Evolutionary conservation across 37 sponge, comb jelly and placozoan species (phyloP).

Genomic region (Mnemiopsis leidyi): DNA sequence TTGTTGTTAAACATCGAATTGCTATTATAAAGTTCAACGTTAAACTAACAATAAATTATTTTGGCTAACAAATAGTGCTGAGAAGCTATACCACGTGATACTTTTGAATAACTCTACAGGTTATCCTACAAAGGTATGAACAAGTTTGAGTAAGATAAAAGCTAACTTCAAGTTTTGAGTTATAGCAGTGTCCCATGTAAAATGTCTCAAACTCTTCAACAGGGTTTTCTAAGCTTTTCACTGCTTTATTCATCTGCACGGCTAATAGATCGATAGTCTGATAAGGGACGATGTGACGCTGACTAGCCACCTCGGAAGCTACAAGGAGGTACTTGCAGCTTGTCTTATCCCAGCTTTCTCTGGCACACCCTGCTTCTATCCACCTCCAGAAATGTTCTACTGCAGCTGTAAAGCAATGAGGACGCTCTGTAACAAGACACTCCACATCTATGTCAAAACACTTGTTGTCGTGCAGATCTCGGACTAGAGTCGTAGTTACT

Average conservation of each 20-base stretch:
- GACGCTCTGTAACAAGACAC: neutral
- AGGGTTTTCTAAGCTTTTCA: neutral
- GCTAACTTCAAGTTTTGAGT: neutral
- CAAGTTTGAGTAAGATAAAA: neutral
- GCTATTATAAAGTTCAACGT: no score
- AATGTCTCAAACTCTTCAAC: neutral
- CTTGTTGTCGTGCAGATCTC: neutral
- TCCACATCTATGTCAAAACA: neutral
- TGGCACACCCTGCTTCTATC: neutral
- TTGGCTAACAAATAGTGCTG: no score
- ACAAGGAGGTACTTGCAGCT: constrained; percentile 14
- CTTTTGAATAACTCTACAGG: constrained; percentile 27
- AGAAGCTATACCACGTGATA: no score
- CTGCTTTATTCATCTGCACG: neutral
- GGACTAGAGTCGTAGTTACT: neutral
- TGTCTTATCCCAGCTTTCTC: neutral
- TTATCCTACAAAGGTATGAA: constrained; percentile 34
- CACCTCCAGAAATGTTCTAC: neutral
- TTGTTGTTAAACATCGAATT: no score
- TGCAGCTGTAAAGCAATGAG: neutral
- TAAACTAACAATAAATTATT: no score
- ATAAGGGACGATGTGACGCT: neutral
- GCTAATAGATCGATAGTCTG: neutral
- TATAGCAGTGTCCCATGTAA: neutral
- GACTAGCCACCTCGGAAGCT: neutral